These are phyloP conservation scores for Tolypeutes matacus DNA, from an alignment of 2,797 vertebrate species.

Conservation along the genomic window DNA sequence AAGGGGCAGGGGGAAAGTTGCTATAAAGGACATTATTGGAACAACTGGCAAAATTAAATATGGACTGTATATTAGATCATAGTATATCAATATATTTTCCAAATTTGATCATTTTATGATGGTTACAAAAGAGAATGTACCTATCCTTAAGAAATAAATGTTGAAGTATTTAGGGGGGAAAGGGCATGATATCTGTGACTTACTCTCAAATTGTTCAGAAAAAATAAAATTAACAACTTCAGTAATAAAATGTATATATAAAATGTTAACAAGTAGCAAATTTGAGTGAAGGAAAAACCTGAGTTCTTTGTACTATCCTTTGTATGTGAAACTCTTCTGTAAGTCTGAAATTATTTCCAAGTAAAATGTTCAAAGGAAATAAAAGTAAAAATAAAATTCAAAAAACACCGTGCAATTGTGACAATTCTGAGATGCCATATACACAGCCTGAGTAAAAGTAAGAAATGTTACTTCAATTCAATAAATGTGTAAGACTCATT, in stretches of 20 bases:
- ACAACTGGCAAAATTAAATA: constrained; percentile 30
- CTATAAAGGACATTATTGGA: too few relatives aligned
- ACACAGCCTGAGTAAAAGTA: not conserved
- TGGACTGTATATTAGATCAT: not conserved
- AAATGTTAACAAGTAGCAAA: constrained; percentile 50
- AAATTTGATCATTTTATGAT: constrained; percentile 24
- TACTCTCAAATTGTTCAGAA: constrained; percentile 40
- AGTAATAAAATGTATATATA: not conserved
- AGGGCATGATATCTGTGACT: not conserved
- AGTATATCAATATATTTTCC: constrained; percentile 3
- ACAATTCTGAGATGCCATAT: not conserved
- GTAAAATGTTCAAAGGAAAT: constrained; percentile 19
- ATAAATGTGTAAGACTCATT: constrained; percentile 10
- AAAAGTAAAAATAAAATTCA: constrained; percentile 51
- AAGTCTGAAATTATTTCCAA: constrained; percentile 48
- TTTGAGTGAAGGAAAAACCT: not conserved
- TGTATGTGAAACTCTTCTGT: constrained; percentile 48
- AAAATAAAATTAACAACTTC: constrained; percentile 29
- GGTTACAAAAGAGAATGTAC: not conserved
- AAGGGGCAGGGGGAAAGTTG: not conserved
- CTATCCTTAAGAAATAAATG: not conserved
- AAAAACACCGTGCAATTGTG: constrained; percentile 10
- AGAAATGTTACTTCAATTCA: constrained; percentile 40
- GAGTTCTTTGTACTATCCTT: constrained; percentile 15
- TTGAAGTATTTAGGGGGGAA: not conserved